Percentiles rank a stretch among this genome's conserved stretches.
Evolutionary conservation across 2,113 vertebrate genomes (phyloP).

Genomic region (Cebidichthys violaceus): DNA sequence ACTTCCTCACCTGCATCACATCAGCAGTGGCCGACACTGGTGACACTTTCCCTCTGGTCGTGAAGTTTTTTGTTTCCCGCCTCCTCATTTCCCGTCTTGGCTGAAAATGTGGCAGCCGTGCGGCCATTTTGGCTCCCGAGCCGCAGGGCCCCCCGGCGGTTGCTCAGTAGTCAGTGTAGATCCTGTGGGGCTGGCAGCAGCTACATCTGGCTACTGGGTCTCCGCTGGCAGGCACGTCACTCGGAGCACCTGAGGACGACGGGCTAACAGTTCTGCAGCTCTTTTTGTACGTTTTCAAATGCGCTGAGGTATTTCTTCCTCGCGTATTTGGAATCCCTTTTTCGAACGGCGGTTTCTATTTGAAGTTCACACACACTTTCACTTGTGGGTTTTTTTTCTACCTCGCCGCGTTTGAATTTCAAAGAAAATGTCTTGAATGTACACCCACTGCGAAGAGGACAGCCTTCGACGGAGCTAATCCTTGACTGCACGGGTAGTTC

Average conservation of each 20-base stretch:
- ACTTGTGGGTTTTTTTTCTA: constrained; percentile 9
- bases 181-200: constrained; percentile 94
- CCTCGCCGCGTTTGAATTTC: neutral
- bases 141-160: constrained; percentile 74
- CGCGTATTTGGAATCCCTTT: neutral
- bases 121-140: constrained; percentile 63
- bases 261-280: neutral
- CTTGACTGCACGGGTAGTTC: neutral
- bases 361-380: neutral
- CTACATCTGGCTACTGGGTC: constrained; percentile 99
- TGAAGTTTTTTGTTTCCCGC: constrained; percentile 13
- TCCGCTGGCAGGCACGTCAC: constrained; percentile 81
- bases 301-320: neutral
- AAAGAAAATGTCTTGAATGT: constrained; percentile 28
- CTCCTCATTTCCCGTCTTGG: constrained; percentile 25
- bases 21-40: constrained; percentile 1
- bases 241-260: neutral
- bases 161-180: constrained; percentile 99
- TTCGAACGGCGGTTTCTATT: neutral
- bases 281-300: neutral
- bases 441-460: constrained; percentile 21
- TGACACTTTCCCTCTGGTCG: neutral
- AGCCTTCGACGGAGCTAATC: constrained; percentile 5
- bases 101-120: constrained; percentile 6
- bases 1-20: constrained; percentile 3